These are phyloP conservation scores for Poeciliopsis infans DNA, from an alignment of 2,797 vertebrate species.

Conservation along the genomic window DNA sequence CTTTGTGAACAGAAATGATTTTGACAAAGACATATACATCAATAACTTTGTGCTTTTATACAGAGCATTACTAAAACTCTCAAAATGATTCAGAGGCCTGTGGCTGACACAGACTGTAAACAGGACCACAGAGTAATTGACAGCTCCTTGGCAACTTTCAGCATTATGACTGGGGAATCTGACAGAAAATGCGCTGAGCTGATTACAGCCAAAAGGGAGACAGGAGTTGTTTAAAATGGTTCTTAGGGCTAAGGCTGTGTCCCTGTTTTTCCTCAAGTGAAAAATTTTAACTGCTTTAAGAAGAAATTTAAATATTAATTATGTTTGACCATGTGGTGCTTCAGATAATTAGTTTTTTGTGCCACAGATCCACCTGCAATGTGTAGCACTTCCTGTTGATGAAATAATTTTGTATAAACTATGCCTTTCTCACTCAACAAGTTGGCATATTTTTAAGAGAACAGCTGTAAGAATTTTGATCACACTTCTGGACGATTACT, in stretches of 20 bases:
- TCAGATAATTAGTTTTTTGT: slow-evolving; percentile 10
- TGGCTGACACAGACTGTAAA: slow-evolving; percentile 74
- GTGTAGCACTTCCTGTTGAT: background rate
- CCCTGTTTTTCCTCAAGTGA: slow-evolving; percentile 57
- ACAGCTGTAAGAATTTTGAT: background rate
- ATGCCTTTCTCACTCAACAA: background rate
- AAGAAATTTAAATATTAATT: slow-evolving; percentile 21
- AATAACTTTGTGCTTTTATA: slow-evolving; percentile 69
- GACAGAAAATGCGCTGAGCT: slow-evolving; percentile 54
- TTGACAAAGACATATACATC: slow-evolving; percentile 81
- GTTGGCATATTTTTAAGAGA: too few species aligned
- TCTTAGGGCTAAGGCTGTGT: slow-evolving; percentile 50
- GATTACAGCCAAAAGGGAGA: slow-evolving; percentile 59
- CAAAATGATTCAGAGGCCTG: slow-evolving; percentile 76
- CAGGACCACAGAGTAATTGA: slow-evolving; percentile 67
- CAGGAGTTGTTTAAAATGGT: slow-evolving; percentile 45
- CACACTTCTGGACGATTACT: background rate
- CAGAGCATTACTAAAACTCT: slow-evolving; percentile 71
- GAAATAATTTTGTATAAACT: background rate
- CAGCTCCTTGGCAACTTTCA: slow-evolving; percentile 63
- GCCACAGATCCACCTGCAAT: slow-evolving; percentile 4
- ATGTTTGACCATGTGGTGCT: slow-evolving; percentile 44
- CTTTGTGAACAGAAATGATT: slow-evolving; percentile 71
- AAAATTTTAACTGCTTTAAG: slow-evolving; percentile 13
- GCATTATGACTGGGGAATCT: slow-evolving; percentile 55